phyloP scores from a whole-genome alignment of 2,113 vertebrate species.

The Microcebus tavaratra region DNA sequence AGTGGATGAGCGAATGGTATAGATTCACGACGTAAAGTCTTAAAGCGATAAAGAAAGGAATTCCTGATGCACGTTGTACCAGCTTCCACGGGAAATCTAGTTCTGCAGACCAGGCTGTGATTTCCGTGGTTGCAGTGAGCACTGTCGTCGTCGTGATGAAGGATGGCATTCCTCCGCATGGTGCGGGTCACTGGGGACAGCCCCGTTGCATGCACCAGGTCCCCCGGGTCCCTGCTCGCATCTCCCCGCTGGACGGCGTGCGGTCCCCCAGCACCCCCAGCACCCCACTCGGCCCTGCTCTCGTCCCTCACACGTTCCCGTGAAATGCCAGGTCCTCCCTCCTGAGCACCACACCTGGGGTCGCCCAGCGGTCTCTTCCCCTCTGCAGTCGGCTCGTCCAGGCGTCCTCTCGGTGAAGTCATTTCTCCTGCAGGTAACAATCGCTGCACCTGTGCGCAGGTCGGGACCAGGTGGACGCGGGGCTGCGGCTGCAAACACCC shows the following conservation, averaged over 20 bases:
- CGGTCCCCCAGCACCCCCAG: too few relatives aligned
- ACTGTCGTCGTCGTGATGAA: too few relatives aligned
- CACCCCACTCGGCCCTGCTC: too few relatives aligned
- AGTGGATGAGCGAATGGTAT: background rate
- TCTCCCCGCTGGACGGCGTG: background rate
- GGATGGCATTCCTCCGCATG: too few relatives aligned
- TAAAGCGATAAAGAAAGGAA: background rate
- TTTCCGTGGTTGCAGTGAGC: background rate
- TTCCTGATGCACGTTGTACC: too few relatives aligned
- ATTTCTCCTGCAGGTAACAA: background rate
- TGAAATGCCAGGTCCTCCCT: background rate
- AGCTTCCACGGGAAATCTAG: background rate
- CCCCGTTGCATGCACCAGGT: rapidly evolving
- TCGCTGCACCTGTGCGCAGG: too few relatives aligned
- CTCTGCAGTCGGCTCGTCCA: too few relatives aligned
- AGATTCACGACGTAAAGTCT: too few relatives aligned
- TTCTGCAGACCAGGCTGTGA: background rate
- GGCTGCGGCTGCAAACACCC: background rate
- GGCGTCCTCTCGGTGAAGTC: background rate
- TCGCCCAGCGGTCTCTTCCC: background rate
- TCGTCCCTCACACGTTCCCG: background rate
- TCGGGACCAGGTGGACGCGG: rapidly evolving
- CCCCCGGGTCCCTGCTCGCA: background rate
- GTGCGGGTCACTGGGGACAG: too few relatives aligned
- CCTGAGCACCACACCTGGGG: background rate